Evolutionary conservation across 2,113 vertebrate species (phyloP).

Genomic region (Sinocyclocheilus anshuiensis): DNA sequence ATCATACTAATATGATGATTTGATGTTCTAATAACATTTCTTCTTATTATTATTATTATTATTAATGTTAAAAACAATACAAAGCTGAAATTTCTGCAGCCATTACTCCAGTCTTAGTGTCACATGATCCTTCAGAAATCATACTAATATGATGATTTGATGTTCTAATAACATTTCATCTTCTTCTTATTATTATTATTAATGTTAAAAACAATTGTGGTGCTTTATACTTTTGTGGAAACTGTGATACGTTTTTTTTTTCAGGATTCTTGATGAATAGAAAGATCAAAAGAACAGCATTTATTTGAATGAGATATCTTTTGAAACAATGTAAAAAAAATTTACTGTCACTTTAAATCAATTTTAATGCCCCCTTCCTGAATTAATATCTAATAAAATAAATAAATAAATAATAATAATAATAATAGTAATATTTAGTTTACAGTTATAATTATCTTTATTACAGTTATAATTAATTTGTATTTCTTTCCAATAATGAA

Average conservation of each 20-base stretch:
- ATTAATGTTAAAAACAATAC: background rate
- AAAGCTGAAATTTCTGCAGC: background rate
- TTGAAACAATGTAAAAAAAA: background rate
- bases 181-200: background rate
- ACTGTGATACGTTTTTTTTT: no score
- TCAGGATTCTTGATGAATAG: no score
- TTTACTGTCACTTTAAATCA: background rate
- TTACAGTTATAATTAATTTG: no score
- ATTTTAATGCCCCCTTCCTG: background rate
- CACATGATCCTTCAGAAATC: background rate
- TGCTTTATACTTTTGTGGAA: background rate
- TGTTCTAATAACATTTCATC: background rate
- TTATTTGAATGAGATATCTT: no score
- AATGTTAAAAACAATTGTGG: background rate
- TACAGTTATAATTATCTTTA: no score
- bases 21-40: background rate
- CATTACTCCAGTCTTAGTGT: conserved; percentile 1
- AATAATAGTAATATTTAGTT: no score
- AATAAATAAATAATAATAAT: no score
- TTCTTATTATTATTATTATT: background rate
- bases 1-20: background rate
- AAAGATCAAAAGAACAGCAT: no score
- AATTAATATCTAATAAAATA: no score
- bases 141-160: background rate
- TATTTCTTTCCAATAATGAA: no score